These are phyloP conservation scores for Gymnocephalus cernua DNA, from an alignment of 2,113 vertebrate species.

Conservation along the genomic window DNA sequence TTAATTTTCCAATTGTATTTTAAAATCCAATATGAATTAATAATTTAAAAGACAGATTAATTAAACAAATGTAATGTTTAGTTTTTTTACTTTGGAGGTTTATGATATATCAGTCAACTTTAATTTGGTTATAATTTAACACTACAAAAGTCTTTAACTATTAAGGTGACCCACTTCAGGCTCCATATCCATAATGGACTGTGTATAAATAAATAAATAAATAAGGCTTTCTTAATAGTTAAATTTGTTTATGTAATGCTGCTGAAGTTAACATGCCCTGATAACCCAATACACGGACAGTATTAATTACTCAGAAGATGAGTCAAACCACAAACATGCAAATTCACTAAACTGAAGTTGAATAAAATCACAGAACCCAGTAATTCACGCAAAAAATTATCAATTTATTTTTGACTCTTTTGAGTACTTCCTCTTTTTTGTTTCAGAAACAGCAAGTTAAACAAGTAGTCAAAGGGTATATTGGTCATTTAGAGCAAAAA, in stretches of 20 bases:
- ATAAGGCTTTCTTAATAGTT: background rate
- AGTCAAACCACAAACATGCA: background rate
- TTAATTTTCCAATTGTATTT: background rate
- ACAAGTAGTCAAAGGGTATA: constrained; percentile 28
- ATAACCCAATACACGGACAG: background rate
- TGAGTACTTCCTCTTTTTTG: background rate
- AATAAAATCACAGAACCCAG: constrained; percentile 51
- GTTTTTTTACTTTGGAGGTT: background rate
- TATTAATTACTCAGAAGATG: background rate
- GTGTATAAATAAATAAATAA: background rate
- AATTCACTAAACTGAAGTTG: background rate
- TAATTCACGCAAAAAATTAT: constrained; percentile 15
- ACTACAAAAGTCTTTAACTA: background rate
- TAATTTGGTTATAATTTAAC: background rate
- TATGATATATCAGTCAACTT: background rate
- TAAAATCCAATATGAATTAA: background rate
- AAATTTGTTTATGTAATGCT: background rate
- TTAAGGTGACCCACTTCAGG: background rate
- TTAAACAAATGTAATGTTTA: background rate
- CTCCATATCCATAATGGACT: background rate
- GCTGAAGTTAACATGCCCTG: background rate
- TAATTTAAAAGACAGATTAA: background rate
- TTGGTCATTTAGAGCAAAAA: constrained; percentile 10
- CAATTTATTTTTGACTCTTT: constrained; percentile 52
- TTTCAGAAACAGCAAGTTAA: constrained; percentile 43